Evolutionary conservation across 1,140 invertebrate genomes (phyloP).

Genomic region (Cardiocondyla obscurior): DNA sequence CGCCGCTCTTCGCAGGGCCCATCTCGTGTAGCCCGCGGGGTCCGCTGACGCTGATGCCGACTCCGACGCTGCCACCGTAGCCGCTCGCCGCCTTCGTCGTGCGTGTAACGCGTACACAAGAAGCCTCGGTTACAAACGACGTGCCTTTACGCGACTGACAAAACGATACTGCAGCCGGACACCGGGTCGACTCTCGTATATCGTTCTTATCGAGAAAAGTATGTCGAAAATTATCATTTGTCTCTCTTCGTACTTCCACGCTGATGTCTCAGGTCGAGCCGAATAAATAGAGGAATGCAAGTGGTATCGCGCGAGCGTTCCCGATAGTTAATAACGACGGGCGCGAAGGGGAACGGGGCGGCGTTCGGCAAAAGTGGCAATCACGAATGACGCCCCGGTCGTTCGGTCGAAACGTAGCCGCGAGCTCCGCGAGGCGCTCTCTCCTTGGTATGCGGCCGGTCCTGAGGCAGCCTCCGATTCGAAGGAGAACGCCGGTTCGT

Average conservation of each 20-base stretch:
- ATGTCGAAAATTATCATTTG: not conserved
- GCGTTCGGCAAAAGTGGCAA: conserved; percentile 31
- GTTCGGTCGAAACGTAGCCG: conserved; percentile 24
- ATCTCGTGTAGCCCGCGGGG: conserved; percentile 53
- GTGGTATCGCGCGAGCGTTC: not conserved
- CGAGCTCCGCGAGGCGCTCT: conserved; percentile 28
- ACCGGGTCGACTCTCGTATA: not conserved
- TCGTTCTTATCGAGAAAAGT: not conserved
- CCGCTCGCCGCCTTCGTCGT: conserved; percentile 30
- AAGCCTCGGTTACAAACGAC: too few relatives aligned
- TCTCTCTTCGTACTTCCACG: not conserved
- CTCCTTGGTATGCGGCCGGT: conserved; percentile 59
- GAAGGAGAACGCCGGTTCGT: conserved; percentile 24
- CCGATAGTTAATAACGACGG: conserved; percentile 24
- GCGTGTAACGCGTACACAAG: not conserved
- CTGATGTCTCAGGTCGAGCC: not conserved
- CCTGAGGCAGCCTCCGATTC: conserved; percentile 40
- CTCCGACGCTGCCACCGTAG: conserved; percentile 38
- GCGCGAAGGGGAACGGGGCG: not conserved
- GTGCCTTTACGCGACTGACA: not conserved
- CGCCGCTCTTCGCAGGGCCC: conserved; percentile 37
- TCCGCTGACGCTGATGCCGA: not conserved
- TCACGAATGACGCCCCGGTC: conserved; percentile 43
- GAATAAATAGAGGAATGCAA: conserved; percentile 8
- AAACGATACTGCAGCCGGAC: not conserved